Conservation (phyloP, 2,797 vertebrate species). For the Sebastes taczanowskii region DNA sequence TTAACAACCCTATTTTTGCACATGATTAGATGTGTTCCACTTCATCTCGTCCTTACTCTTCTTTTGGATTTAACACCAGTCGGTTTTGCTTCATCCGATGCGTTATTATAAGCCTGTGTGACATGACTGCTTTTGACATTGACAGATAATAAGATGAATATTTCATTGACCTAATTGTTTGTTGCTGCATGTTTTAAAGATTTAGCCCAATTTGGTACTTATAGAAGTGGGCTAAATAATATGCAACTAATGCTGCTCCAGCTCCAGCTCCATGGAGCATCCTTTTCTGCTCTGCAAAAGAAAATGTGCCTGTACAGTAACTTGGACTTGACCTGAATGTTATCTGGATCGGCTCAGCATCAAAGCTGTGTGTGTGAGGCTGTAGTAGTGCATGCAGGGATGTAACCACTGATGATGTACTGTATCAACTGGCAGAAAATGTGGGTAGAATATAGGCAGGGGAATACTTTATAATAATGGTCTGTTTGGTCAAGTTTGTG, state of each 20-base stretch:
- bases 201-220: background rate
- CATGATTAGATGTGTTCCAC: slow-evolving; percentile 35
- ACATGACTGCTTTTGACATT: slow-evolving; percentile 61
- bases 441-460: background rate
- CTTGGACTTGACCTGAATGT: slow-evolving; percentile 77
- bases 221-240: slow-evolving; percentile 8
- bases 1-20: slow-evolving; percentile 38
- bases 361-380: slow-evolving; percentile 50
- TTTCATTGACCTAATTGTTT: slow-evolving; percentile 64
- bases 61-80: slow-evolving; percentile 27
- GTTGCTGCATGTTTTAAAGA: slow-evolving; percentile 6
- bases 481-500: slow-evolving; percentile 29
- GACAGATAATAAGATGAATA: slow-evolving; percentile 46
- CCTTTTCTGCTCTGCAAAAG: slow-evolving; percentile 34
- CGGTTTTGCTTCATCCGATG: slow-evolving; percentile 12
- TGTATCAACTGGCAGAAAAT: slow-evolving; percentile 11
- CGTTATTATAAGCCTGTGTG: slow-evolving; percentile 26
- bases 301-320: slow-evolving; percentile 59
- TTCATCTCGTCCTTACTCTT: background rate
- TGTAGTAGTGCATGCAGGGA: slow-evolving; percentile 39
- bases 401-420: slow-evolving; percentile 32
- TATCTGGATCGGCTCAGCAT: slow-evolving; percentile 69
- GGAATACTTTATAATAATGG: background rate
- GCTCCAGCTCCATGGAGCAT: slow-evolving; percentile 43
- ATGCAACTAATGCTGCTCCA: slow-evolving; percentile 5